Evolutionary conservation across 1,140 invertebrate genomes (phyloP), one percentile per base, ranked within the genome.

Genomic region (Brachionus manjavacas): DNA sequence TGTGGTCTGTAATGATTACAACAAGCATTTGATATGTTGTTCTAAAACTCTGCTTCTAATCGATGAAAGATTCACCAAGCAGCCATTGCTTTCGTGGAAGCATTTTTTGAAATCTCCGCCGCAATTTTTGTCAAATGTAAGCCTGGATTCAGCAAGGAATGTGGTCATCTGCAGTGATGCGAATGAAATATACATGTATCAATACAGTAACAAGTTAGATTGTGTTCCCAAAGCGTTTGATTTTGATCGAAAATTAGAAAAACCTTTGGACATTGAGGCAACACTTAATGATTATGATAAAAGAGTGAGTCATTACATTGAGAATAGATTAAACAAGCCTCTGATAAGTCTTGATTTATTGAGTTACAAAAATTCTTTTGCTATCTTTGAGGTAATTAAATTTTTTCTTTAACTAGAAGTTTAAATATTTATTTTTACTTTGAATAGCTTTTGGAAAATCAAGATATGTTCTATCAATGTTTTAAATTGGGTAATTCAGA

Each of bases 61-160:
- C 39, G 79, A 81, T 28, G 79, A 81, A 64, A 23, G 79, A 60
- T 81, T 41, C 39, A 16, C 79, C 12, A 81, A 81, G 12, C 52
- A 41, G 20, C 52, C 79, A 20, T 81, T 81, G 28, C 41, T 81
- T 12, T 60, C 52, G n/a, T 81, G 79, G 79, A 60, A 60, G 12
- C 79, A 81, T 46, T 64, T 64, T 64, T 31, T 81, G 39, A 81
- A 81, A 16, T 43, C 52, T 31, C 3, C 49, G 23, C 6, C 52
- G 3, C 28, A 43, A 20, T 81, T 81, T 41, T 20, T 81, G 20
- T 14, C 14, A 9, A 68, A 60, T 41, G 14, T 43, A 39, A 43
- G n/a, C 25, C 11, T 64, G 25, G 31, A 39, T 0, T 28, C 52
- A 31, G 52, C 31, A 28, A 60, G 52, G 16, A 81, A 81, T 60